phyloP scores from a whole-genome alignment of 2,888 invertebrate genomes.

The Thymelicus lineola region DNA sequence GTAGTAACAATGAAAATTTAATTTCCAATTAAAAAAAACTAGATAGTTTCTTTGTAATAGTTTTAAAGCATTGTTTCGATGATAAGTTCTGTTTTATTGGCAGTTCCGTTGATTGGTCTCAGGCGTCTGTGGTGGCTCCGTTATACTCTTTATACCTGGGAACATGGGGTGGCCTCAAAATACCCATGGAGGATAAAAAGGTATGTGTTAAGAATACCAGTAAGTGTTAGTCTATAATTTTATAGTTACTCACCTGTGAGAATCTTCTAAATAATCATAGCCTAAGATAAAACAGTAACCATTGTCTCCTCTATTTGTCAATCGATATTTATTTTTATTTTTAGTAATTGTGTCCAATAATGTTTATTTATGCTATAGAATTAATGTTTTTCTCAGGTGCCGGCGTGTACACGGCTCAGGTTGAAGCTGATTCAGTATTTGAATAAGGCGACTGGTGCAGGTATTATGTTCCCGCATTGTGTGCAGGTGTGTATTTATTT shows the following conservation, averaged over 20 bases:
- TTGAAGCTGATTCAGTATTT: constrained; percentile 94
- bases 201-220: constrained; percentile 47
- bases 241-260: no score
- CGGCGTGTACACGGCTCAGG: constrained; percentile 93
- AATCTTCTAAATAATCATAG: no score
- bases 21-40: no score
- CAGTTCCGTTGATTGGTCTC: constrained; percentile 92
- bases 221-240: no score
- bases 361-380: background rate
- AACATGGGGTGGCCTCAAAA: constrained; percentile 84
- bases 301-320: no score
- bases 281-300: no score
- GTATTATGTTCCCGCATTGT: constrained; percentile 91
- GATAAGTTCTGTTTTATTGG: constrained; percentile 43
- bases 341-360: no score
- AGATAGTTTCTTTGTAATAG: background rate
- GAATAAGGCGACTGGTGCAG: constrained; percentile 89
- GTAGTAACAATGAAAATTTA: background rate
- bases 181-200: constrained; percentile 89
- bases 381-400: constrained; percentile 66
- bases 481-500: constrained; percentile 87
- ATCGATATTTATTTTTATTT: no score
- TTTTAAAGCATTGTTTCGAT: background rate
- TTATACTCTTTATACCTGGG: constrained; percentile 93
- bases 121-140: constrained; percentile 88